Evolutionary conservation across 2,888 invertebrate genomes (phyloP), one percentile per base, ranked within the genome.

Genomic region (Hydrotaea diabolus): DNA sequence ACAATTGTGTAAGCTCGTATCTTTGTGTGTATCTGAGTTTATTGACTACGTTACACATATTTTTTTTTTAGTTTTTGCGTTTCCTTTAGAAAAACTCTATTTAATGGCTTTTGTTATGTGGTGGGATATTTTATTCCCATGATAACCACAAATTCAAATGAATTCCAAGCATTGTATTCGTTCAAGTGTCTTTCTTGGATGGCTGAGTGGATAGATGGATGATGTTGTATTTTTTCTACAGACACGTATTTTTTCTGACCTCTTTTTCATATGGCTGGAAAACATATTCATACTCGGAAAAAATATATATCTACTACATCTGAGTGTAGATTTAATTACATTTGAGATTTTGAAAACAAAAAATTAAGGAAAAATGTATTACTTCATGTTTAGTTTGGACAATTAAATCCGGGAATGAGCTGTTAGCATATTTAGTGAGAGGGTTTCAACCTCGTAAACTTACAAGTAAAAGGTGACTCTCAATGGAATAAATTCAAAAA

Each of bases 81-180:
- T 55, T 55, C 46, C 21, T 23, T 49, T 46, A 1, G 19, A 21
- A 23, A 55, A 21, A 62, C 59, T 59, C 43, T 26, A 74, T 39
- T 19, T 72, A 53, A 31, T 79, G 57, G 39, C 64, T 59, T 62
- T 7, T 31, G 69, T 64, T 11, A 36, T 77, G 36, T 62, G 5
- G 69, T 73, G 5, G 2, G 17, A 36, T 73, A 36, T 75, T 46
- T 55, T 80, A 83, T 62, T 83, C 80, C 73, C 80, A 80, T 80
- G 76, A 74, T 62, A 77, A 73, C 39, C 49, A 77, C 57, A 83
- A 83, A 83, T 80, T 83, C 73, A 77, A 83, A 77, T 80, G 77
- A 77, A 77, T 69, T 73, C 31, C 75, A n/a, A 43, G 75, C 46
- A 55, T 64, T 75, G 36, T 73, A 21, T 78, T 73, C 17, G 31